Conservation (phyloP, 2,113 vertebrate genomes). For the Microcebus tavaratra region DNA sequence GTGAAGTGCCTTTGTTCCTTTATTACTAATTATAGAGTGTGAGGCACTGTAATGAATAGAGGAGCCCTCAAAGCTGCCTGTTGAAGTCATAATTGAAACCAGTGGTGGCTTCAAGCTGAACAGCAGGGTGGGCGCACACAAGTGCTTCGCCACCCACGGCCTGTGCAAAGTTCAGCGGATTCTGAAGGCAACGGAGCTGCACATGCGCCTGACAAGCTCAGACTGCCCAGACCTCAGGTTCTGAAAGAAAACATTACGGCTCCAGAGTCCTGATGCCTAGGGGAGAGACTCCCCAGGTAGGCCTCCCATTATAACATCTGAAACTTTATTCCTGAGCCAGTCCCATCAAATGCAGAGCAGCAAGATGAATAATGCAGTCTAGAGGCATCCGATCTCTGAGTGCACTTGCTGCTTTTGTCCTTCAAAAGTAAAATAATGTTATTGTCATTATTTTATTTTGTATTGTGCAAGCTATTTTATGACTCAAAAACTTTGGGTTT, state of each 20-base stretch:
- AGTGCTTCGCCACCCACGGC: not conserved
- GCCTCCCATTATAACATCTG: not conserved
- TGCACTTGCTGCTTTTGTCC: not conserved
- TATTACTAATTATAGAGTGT: slow-evolving; percentile 65
- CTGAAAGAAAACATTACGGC: not conserved
- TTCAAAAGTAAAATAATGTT: slow-evolving; percentile 37
- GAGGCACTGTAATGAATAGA: slow-evolving; percentile 54
- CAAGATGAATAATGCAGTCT: not conserved
- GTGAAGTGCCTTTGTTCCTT: slow-evolving; percentile 61
- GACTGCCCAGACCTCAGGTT: not conserved
- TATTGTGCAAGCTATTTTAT: not conserved
- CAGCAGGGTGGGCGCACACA: slow-evolving; percentile 43
- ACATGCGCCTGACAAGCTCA: not conserved
- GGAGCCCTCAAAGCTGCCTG: slow-evolving; percentile 62
- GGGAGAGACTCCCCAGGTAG: not conserved
- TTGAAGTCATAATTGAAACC: slow-evolving; percentile 69
- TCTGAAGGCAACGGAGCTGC: slow-evolving; percentile 4
- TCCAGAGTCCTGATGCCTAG: not conserved
- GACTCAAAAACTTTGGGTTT: not conserved
- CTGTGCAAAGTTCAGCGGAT: not conserved
- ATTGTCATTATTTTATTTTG: slow-evolving; percentile 31
- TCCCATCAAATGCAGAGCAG: not conserved
- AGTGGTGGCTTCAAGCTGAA: slow-evolving; percentile 59
- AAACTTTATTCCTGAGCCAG: not conserved
- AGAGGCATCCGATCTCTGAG: not conserved